Conservation (phyloP, 2,888 invertebrate species). For the Bombylius discolor region DNA sequence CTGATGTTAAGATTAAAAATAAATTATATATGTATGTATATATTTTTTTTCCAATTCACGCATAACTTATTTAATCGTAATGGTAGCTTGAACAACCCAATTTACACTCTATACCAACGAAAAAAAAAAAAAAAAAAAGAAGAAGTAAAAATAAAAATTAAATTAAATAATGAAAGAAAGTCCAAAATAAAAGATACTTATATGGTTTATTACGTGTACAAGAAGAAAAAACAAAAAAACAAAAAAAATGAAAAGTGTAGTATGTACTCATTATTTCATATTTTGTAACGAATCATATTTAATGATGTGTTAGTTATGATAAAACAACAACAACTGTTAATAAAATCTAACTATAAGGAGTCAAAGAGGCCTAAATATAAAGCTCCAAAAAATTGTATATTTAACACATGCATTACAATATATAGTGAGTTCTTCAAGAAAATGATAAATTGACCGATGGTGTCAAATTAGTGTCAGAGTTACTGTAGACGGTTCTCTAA, state of each 20-base stretch:
- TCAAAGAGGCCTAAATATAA: neutral
- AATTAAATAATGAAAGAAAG: too few species aligned
- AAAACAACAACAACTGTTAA: neutral
- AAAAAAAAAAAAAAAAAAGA: too few species aligned
- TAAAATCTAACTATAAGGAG: too few species aligned
- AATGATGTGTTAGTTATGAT: too few species aligned
- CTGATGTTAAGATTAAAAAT: neutral
- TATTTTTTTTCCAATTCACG: neutral
- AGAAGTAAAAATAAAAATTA: too few species aligned
- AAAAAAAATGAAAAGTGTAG: neutral
- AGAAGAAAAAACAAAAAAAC: neutral
- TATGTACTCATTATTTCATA: too few species aligned
- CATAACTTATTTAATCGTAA: neutral
- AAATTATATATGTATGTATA: neutral
- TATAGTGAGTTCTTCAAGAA: neutral
- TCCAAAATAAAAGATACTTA: too few species aligned
- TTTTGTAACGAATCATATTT: too few species aligned
- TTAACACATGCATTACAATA: neutral
- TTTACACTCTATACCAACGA: slow-evolving; percentile 1
- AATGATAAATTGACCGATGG: slow-evolving; percentile 9
- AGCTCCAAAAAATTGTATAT: neutral
- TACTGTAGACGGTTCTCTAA: neutral
- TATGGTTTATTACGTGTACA: too few species aligned
- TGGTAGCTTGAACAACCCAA: slow-evolving; percentile 2
- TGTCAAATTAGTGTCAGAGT: slow-evolving; percentile 11